phyloP scores from a whole-genome alignment of 1,140 invertebrate species.

The Neodiprion virginianus region DNA sequence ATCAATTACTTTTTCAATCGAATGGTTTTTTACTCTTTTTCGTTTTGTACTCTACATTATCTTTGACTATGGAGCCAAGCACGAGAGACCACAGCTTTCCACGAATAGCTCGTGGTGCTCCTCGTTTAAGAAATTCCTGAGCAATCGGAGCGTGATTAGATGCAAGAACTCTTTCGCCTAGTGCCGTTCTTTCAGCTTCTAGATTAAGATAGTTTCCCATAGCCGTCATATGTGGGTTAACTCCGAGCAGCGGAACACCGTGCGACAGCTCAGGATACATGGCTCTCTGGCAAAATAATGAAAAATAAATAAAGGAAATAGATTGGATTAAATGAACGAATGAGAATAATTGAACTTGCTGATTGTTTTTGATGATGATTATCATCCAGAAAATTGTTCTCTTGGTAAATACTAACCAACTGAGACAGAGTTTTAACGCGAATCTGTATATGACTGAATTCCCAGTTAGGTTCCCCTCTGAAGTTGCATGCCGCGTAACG shows the following conservation, averaged over 20 bases:
- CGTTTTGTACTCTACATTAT: slow-evolving; percentile 59
- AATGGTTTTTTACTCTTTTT: slow-evolving; percentile 15
- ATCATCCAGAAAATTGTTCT: background rate
- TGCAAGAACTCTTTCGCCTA: slow-evolving; percentile 72
- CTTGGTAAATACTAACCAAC: slow-evolving; percentile 67
- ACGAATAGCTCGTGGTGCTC: slow-evolving; percentile 79
- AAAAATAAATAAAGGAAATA: slow-evolving; percentile 24
- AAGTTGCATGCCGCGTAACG: slow-evolving; percentile 10
- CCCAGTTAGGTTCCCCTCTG: slow-evolving; percentile 77
- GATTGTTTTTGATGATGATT: background rate
- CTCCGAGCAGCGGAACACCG: slow-evolving; percentile 73
- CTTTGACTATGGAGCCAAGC: slow-evolving; percentile 75
- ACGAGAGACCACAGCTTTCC: slow-evolving; percentile 83
- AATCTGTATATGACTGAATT: slow-evolving; percentile 86
- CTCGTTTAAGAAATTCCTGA: slow-evolving; percentile 87
- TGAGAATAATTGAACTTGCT: background rate
- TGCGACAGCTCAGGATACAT: slow-evolving; percentile 73
- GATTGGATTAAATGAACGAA: slow-evolving; percentile 18
- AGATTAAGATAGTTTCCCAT: slow-evolving; percentile 65
- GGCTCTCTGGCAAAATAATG: slow-evolving; percentile 63
- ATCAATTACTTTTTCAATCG: slow-evolving; percentile 27
- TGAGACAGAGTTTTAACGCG: slow-evolving; percentile 83
- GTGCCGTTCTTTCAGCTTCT: slow-evolving; percentile 70
- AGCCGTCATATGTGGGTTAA: slow-evolving; percentile 67
- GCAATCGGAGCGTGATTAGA: slow-evolving; percentile 76